Evolutionary conservation across 2,113 vertebrate genomes (phyloP).

Genomic region (Daboia siamensis): DNA sequence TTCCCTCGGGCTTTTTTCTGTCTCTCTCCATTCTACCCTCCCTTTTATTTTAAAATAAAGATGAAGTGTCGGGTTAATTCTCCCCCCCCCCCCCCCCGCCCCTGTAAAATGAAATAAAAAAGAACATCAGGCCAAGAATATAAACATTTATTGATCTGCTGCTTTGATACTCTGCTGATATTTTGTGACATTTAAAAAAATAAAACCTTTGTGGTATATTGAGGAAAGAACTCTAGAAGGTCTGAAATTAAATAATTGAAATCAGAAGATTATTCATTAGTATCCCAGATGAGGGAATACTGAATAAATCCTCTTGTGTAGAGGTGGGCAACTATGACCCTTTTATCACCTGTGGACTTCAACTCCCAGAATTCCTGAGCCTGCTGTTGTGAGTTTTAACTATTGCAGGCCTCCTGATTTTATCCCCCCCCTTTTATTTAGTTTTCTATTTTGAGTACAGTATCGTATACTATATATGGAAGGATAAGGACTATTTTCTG

Average conservation of each 20-base stretch:
- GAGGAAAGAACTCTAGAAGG: constrained; percentile 48
- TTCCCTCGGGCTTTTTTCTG: constrained; percentile 32
- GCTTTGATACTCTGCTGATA: constrained; percentile 58
- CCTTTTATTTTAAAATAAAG: constrained; percentile 41
- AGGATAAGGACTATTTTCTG: neutral
- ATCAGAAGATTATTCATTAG: constrained; percentile 56
- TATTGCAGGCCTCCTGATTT: neutral
- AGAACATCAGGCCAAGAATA: constrained; percentile 51
- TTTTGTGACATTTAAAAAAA: constrained; percentile 67
- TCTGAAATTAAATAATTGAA: constrained; percentile 47
- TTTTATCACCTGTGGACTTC: neutral
- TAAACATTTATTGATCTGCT: constrained; percentile 62
- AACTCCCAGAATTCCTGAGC: neutral
- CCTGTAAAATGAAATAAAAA: constrained; percentile 45
- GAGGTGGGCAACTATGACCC: neutral
- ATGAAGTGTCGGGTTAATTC: constrained; percentile 42
- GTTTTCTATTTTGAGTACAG: neutral
- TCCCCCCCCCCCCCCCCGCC: neutral
- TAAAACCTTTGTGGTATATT: constrained; percentile 58
- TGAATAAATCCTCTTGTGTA: rapidly evolving
- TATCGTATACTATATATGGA: neutral
- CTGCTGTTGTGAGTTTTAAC: neutral
- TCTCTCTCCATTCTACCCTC: neutral
- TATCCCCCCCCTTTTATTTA: neutral
- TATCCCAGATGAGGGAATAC: constrained; percentile 23